Conservation (phyloP, 1,140 invertebrate species). For the Drosophila suzukii region DNA sequence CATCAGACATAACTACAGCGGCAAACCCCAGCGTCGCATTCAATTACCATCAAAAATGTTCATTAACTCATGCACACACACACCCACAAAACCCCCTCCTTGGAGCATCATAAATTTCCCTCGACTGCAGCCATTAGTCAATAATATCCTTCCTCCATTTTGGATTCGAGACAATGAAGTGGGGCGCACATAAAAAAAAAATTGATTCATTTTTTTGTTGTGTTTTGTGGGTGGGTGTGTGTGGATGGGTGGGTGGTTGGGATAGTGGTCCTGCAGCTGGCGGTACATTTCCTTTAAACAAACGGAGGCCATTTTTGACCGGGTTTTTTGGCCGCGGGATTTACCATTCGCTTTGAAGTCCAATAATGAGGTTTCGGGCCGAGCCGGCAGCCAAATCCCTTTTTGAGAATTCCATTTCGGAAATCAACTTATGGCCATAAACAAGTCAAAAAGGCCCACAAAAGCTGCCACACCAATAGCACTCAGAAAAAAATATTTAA, state of each 20-base stretch:
- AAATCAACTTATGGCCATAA: slow-evolving; percentile 79
- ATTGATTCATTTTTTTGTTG: slow-evolving; percentile 21
- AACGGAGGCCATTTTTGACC: slow-evolving; percentile 37
- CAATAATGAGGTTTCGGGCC: slow-evolving; percentile 38
- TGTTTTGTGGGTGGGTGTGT: background rate
- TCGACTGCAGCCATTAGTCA: slow-evolving; percentile 47
- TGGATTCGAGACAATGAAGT: slow-evolving; percentile 34
- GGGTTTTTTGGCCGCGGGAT: slow-evolving; percentile 41
- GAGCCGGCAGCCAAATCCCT: slow-evolving; percentile 37
- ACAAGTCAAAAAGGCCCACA: slow-evolving; percentile 65
- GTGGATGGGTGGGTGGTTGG: slow-evolving; percentile 16
- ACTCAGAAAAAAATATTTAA: background rate
- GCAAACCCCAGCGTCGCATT: slow-evolving; percentile 36
- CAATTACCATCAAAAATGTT: slow-evolving; percentile 60
- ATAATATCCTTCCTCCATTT: slow-evolving; percentile 42
- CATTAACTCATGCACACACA: slow-evolving; percentile 36
- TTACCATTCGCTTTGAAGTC: slow-evolving; percentile 40
- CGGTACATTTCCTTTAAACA: slow-evolving; percentile 36
- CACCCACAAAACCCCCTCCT: slow-evolving; percentile 6
- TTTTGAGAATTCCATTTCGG: slow-evolving; percentile 72
- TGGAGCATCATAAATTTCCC: slow-evolving; percentile 46
- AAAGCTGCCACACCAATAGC: slow-evolving; percentile 47
- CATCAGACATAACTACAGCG: slow-evolving; percentile 42
- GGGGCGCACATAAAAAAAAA: slow-evolving; percentile 26
- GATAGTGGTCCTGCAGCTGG: slow-evolving; percentile 1